A percentile compares a stretch with the other conserved stretches of the same genome.
Evolutionary conservation across 2,113 vertebrate genomes (phyloP).

Genomic region (Formicarius rufipectus): DNA sequence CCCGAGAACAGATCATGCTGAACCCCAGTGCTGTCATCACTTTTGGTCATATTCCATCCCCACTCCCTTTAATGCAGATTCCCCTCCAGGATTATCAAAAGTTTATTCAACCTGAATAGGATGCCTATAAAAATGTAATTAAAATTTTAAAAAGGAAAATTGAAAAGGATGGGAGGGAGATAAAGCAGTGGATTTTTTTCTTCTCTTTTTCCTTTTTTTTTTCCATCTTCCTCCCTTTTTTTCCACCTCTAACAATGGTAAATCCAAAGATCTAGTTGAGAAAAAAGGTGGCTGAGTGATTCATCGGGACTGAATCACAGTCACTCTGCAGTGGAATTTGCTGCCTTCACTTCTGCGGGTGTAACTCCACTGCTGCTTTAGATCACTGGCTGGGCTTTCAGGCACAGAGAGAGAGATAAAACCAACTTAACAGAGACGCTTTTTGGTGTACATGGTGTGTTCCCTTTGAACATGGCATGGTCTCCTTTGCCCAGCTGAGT

Average conservation of each 20-base stretch:
- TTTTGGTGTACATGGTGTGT: neutral
- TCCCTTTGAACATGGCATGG: neutral
- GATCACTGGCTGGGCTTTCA: neutral
- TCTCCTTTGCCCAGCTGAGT: neutral
- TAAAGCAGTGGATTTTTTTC: neutral
- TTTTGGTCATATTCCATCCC: neutral
- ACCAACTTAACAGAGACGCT: neutral
- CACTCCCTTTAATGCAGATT: neutral
- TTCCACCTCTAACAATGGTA: neutral
- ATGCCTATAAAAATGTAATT: neutral
- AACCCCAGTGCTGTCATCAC: neutral
- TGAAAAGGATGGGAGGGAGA: neutral
- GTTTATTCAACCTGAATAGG: neutral
- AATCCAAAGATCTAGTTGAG: conserved; percentile 26
- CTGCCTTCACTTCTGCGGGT: neutral
- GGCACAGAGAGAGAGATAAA: neutral
- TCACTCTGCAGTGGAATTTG: neutral
- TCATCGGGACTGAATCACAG: conserved; percentile 55
- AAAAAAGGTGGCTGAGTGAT: conserved; percentile 28
- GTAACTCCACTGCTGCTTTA: neutral
- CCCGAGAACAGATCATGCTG: neutral
- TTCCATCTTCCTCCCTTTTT: neutral
- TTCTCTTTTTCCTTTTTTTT: neutral
- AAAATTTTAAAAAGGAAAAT: neutral
- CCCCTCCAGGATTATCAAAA: neutral